Base-by-base conservation (phyloP, 2,113 vertebrate species). In the Mesitornis unicolor region DNA sequence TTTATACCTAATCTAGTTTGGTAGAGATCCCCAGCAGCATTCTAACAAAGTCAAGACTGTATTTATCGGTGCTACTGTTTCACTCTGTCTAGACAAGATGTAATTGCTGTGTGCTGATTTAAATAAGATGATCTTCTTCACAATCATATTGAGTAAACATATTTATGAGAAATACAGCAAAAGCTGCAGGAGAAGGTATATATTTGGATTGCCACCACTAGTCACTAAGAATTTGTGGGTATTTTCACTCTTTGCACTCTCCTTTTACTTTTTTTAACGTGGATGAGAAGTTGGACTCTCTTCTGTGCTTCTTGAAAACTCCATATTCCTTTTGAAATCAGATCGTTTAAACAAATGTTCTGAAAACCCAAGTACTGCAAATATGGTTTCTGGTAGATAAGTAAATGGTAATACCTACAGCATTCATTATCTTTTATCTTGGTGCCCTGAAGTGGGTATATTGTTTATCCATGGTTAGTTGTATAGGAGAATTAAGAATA, bases 61-160 rank as follows among this genome's bases (percentile, higher is more conserved):
- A 36, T 70, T 87, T 92, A 47, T 64, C 2, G 48, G 94, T 96
- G 91, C 94, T 91, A 64, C 89, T 79, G 59, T 53, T 80, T n/a
- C 85, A 31, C 26, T 50, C 29, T 87, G 68, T 65, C 28, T 84
- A 87, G 57, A 56, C 43, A n/a, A 42, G 22, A 8, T 82, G 35
- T 76, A 81, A 56, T 24, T 60, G 56, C 70, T 57, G 24, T 59
- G 21, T 65, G 42, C 83, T 91, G 8, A 67, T 51, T 93, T 87
- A 48, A 53, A 79, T 26, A 36, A 40, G 35, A 73, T 11, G 3
- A 75, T 47, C 47, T 69, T 35, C 40, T 87, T 93, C 54, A 59
- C 54, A 71, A 14, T 29, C 61, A 59, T 50, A 82, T 3, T 31
- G 35, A 80, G n/a, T 89, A 77, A 45, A 73, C 2, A 7, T 18